Conservation (phyloP, 2,888 invertebrate species). For the Oligia latruncula region DNA sequence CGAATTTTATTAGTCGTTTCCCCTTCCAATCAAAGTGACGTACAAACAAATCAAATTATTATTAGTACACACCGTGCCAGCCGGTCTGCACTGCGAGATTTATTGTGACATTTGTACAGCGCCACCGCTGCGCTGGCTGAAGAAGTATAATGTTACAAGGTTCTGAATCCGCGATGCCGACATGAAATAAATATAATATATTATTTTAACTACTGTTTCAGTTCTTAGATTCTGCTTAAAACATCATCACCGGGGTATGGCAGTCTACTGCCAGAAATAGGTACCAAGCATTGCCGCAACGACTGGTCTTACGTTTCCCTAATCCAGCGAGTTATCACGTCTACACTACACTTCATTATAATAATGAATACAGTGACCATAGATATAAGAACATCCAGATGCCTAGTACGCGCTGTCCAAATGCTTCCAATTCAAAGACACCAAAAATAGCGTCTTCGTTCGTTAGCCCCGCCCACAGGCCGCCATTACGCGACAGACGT, state of each 20-base stretch:
- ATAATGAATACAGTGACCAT: not conserved
- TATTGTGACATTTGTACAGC: not conserved
- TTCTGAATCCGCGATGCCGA: not conserved
- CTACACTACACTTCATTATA: not conserved
- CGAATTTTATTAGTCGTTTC: not conserved
- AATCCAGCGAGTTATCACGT: not conserved
- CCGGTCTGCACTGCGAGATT: conserved; percentile 15
- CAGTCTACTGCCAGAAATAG: not conserved
- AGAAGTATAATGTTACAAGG: not conserved
- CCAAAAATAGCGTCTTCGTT: too few species aligned
- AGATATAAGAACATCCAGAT: too few species aligned
- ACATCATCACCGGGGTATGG: not conserved
- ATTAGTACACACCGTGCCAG: conserved; percentile 19
- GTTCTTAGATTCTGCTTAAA: not conserved
- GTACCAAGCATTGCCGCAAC: too few species aligned
- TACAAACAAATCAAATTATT: conserved; percentile 4
- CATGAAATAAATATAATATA: not conserved
- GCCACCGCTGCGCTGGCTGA: not conserved
- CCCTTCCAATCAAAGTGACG: not conserved
- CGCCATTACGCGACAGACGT: too few species aligned
- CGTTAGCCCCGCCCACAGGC: too few species aligned
- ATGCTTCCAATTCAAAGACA: too few species aligned
- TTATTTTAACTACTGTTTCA: not conserved
- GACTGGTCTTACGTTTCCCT: not conserved
- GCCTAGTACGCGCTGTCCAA: too few species aligned